phyloP scores from a whole-genome alignment of 2,888 invertebrate species.

The Apoda limacodes region DNA sequence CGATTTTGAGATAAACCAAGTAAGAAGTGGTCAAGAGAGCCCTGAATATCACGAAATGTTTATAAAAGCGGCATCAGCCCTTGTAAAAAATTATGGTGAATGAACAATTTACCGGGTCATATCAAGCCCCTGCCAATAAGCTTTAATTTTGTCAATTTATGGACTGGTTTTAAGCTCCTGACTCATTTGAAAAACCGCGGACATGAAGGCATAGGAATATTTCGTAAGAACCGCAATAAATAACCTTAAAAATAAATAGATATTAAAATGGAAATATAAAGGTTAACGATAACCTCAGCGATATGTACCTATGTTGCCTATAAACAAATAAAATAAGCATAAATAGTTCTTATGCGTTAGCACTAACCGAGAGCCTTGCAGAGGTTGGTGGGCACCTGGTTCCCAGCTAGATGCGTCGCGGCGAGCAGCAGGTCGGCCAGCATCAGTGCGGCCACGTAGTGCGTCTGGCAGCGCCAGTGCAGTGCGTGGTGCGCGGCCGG shows the following conservation, averaged over 20 bases:
- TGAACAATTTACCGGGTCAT: neutral
- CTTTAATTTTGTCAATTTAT: too few relatives aligned
- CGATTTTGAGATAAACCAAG: conserved; percentile 10
- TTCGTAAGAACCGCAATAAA: too few relatives aligned
- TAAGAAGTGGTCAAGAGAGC: conserved; percentile 3
- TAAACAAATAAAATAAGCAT: too few relatives aligned
- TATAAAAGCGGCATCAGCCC: conserved; percentile 5
- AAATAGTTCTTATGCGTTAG: neutral
- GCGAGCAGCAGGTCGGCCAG: conserved; percentile 84
- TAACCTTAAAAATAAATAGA: neutral
- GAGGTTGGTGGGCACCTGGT: conserved; percentile 67
- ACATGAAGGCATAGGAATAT: neutral
- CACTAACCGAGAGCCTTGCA: conserved; percentile 80
- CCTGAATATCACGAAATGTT: conserved; percentile 4
- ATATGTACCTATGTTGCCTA: too few relatives aligned
- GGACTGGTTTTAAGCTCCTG: too few relatives aligned
- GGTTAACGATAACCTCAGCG: too few relatives aligned
- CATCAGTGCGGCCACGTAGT: conserved; percentile 86
- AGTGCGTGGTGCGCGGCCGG: conserved; percentile 87
- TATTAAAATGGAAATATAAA: too few relatives aligned
- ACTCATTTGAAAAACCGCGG: too few relatives aligned
- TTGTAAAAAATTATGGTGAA: too few relatives aligned
- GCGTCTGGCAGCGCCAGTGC: conserved; percentile 90
- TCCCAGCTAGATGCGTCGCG: conserved; percentile 78
- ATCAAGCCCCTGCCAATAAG: neutral